phyloP scores from a whole-genome alignment of 1,140 invertebrate species.

The Spodoptera frugiperda region DNA sequence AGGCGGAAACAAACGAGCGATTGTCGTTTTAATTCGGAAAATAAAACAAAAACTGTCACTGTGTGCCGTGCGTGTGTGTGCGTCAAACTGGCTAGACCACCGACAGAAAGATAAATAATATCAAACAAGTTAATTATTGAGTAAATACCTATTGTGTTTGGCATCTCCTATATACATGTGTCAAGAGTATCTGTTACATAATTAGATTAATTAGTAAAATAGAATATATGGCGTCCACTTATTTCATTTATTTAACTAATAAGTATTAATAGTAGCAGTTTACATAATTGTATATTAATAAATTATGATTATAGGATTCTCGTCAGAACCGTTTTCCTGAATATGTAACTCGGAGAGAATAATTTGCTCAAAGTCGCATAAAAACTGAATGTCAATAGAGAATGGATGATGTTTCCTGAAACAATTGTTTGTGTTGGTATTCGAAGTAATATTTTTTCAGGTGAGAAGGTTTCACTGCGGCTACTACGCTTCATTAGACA shows the following conservation, averaged over 20 bases:
- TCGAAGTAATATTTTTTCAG: conserved; percentile 16
- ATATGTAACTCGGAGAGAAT: no score
- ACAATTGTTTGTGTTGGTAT: neutral
- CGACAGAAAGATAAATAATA: neutral
- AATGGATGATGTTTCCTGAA: conserved; percentile 31
- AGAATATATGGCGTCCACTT: no score
- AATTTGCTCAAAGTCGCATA: no score
- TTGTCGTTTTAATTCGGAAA: conserved; percentile 24
- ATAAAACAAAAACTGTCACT: conserved; percentile 14
- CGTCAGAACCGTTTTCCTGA: no score
- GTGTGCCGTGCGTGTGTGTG: neutral
- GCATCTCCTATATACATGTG: no score
- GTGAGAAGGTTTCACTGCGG: conserved; percentile 51
- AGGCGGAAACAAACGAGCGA: conserved; percentile 38
- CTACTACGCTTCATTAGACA: conserved; percentile 68
- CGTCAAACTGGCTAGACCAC: neutral
- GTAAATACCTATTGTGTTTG: no score
- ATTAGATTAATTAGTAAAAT: no score
- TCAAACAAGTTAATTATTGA: neutral
- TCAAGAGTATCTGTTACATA: no score
- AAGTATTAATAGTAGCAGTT: no score
- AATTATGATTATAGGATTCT: no score
- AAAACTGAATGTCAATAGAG: neutral
- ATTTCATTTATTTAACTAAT: no score
- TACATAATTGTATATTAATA: no score